Conservation (phyloP, 2,797 vertebrate species). For the Monodelphis domestica region DNA sequence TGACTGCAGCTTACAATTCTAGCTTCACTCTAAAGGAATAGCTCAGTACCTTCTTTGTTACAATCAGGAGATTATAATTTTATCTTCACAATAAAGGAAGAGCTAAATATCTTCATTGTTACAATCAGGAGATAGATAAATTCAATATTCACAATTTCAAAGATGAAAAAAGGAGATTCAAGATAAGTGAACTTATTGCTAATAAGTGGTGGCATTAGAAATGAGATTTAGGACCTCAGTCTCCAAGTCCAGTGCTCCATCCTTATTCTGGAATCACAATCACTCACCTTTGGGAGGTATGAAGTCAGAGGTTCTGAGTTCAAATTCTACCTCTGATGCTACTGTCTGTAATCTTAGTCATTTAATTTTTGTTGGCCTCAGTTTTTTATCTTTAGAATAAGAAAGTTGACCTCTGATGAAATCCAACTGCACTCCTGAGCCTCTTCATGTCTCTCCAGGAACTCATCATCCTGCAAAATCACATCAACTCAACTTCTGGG, state of each 20-base stretch:
- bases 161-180: background rate
- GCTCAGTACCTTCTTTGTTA: no score
- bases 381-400: background rate
- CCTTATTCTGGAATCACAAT: background rate
- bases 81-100: no score
- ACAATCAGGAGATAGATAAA: no score
- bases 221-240: background rate
- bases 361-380: background rate
- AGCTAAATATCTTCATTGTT: no score
- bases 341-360: background rate
- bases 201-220: background rate
- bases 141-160: no score
- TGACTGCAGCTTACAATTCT: no score
- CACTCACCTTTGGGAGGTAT: background rate
- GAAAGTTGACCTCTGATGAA: background rate
- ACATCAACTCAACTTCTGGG: background rate
- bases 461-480: background rate
- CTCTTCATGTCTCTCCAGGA: background rate
- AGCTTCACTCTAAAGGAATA: no score
- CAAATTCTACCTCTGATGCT: background rate
- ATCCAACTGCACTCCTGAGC: background rate
- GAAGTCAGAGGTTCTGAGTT: background rate
- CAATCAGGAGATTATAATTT: no score
- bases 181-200: background rate
- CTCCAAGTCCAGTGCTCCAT: background rate